These are phyloP conservation scores for Origma solitaria DNA, from an alignment of 2,113 vertebrate genomes.

Conservation along the genomic window DNA sequence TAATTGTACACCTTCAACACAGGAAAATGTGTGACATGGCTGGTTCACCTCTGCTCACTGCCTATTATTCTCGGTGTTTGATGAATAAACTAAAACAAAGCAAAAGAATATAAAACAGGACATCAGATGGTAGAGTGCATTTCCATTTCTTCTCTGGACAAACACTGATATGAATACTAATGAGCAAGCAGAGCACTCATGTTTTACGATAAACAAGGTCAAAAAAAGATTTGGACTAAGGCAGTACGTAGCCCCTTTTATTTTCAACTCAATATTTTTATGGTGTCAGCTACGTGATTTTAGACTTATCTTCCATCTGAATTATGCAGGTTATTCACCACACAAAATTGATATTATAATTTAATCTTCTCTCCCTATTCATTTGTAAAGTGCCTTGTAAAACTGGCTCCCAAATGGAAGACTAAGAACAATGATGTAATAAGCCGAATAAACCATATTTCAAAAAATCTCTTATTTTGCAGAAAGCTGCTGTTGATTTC, in stretches of 20 bases:
- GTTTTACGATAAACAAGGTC: not conserved
- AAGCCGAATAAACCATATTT: not conserved
- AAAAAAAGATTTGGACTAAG: not conserved
- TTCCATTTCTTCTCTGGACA: not conserved
- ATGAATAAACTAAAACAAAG: not conserved
- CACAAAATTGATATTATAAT: conserved; percentile 22
- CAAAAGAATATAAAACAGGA: not conserved
- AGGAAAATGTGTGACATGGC: not conserved
- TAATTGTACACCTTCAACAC: not conserved
- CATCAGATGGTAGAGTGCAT: not conserved
- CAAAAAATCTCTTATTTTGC: not conserved
- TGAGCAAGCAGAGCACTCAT: not conserved
- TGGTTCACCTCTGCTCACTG: not conserved
- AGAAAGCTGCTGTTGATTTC: not conserved
- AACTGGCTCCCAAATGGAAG: not conserved
- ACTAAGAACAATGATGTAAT: not conserved
- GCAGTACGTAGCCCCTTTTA: not conserved
- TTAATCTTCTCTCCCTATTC: not conserved
- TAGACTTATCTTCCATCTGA: conserved; percentile 1
- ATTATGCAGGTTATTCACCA: not conserved
- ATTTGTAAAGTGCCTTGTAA: conserved; percentile 22
- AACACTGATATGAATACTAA: not conserved
- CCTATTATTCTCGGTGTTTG: not conserved
- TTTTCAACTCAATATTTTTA: not conserved
- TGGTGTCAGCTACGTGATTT: not conserved